These are phyloP conservation scores for Rhogogaster chlorosoma DNA, from an alignment of 2,888 invertebrate species.

Conservation along the genomic window DNA sequence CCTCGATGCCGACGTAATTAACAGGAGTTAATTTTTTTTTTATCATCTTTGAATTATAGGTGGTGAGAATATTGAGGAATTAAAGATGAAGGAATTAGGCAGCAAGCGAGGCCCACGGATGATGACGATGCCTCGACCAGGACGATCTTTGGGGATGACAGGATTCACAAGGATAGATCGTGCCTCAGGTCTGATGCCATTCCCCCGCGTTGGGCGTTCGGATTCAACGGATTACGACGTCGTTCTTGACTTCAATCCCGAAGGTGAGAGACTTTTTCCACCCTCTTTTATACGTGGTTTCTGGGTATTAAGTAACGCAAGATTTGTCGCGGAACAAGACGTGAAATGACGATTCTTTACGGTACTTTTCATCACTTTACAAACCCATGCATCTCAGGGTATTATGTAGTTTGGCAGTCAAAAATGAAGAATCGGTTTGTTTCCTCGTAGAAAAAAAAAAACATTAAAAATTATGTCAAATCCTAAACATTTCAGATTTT, in stretches of 20 bases:
- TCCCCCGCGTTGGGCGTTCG: conserved; percentile 68
- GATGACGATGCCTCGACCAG: conserved; percentile 69
- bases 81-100: conserved; percentile 60
- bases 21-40: not conserved
- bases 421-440: too few relatives aligned
- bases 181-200: conserved; percentile 63
- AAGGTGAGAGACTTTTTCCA: conserved; percentile 57
- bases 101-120: conserved; percentile 67
- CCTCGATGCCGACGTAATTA: conserved; percentile 29
- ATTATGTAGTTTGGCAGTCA: too few relatives aligned
- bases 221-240: conserved; percentile 55
- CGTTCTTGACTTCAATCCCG: conserved; percentile 59
- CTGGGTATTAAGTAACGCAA: too few relatives aligned
- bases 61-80: conserved; percentile 62
- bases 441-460: too few relatives aligned
- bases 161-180: conserved; percentile 64
- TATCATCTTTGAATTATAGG: conserved; percentile 56
- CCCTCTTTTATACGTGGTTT: not conserved
- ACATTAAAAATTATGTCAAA: too few relatives aligned
- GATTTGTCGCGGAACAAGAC: too few relatives aligned
- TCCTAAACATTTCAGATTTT: too few relatives aligned
- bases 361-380: too few relatives aligned
- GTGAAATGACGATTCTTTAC: too few relatives aligned
- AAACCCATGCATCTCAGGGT: too few relatives aligned
- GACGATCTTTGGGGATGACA: conserved; percentile 63